These are phyloP conservation scores for Pristionchus entomophagus DNA, from an alignment of 2,888 invertebrate species.

Conservation along the genomic window DNA sequence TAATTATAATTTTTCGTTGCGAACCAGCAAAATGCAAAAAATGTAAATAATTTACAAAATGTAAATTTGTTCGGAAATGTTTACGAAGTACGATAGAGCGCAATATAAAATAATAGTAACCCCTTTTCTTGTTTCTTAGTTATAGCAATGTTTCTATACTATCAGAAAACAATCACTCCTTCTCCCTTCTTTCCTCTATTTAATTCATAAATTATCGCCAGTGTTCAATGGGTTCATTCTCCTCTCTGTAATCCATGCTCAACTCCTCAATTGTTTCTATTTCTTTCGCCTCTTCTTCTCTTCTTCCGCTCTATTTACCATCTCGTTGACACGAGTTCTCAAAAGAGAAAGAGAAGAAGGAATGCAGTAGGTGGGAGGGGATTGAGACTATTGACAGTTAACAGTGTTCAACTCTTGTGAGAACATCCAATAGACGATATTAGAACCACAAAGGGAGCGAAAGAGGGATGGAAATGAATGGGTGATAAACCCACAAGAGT, in stretches of 20 bases:
- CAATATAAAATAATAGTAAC: too few relatives aligned
- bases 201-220: too few relatives aligned
- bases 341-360: constrained; percentile 16
- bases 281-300: not conserved
- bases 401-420: not conserved
- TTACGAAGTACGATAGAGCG: too few relatives aligned
- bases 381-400: not conserved
- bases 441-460: not conserved
- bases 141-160: too few relatives aligned
- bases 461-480: not conserved
- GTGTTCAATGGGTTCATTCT: too few relatives aligned
- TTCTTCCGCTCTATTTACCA: constrained; percentile 20
- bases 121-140: too few relatives aligned
- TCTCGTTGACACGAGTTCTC: not conserved
- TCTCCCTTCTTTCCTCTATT: too few relatives aligned
- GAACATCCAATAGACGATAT: not conserved
- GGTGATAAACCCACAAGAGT: not conserved
- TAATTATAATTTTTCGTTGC: too few relatives aligned
- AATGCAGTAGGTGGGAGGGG: constrained; percentile 3
- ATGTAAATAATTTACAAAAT: too few relatives aligned
- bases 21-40: too few relatives aligned
- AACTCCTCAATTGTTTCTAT: not conserved
- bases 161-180: too few relatives aligned
- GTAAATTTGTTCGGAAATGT: too few relatives aligned
- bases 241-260: not conserved